These are phyloP conservation scores for Dendrolimus punctatus DNA, from an alignment of 1,140 invertebrate genomes.

Conservation along the genomic window DNA sequence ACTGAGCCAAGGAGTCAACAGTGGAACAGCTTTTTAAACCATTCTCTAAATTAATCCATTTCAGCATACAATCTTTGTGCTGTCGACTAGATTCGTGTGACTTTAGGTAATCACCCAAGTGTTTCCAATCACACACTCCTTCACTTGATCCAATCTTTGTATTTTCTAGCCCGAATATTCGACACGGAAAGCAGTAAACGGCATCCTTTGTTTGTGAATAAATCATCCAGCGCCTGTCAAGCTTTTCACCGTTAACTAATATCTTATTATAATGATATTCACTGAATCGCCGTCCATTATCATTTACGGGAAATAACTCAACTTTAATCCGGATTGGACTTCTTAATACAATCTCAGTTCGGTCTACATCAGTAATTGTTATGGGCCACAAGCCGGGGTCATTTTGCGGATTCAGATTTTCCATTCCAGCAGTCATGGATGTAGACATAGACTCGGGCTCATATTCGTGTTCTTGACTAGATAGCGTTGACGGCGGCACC, in stretches of 20 bases:
- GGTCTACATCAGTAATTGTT: too few relatives aligned
- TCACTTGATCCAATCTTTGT: slow-evolving; percentile 21
- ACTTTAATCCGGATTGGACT: slow-evolving; percentile 19
- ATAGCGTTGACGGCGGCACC: too few relatives aligned
- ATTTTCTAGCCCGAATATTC: slow-evolving; percentile 14
- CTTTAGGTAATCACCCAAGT: slow-evolving; percentile 20
- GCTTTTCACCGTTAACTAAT: slow-evolving; percentile 18
- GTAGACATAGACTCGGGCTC: too few relatives aligned
- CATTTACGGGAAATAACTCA: slow-evolving; percentile 24
- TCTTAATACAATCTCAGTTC: slow-evolving; percentile 21
- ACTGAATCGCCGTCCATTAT: slow-evolving; percentile 19
- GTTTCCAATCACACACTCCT: slow-evolving; percentile 19
- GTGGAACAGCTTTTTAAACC: slow-evolving; percentile 14
- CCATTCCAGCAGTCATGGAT: too few relatives aligned
- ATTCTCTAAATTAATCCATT: slow-evolving; percentile 14
- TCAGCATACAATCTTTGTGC: slow-evolving; percentile 16
- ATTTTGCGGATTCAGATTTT: too few relatives aligned
- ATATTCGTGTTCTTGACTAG: too few relatives aligned
- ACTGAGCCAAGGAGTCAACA: slow-evolving; percentile 9
- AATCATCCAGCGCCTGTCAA: slow-evolving; percentile 23
- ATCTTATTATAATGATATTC: slow-evolving; percentile 22
- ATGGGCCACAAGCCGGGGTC: too few relatives aligned
- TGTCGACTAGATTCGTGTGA: slow-evolving; percentile 18
- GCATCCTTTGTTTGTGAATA: slow-evolving; percentile 21
- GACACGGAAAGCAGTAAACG: slow-evolving; percentile 21